phyloP scores from a whole-genome alignment of 2,797 vertebrate genomes.

The Aplochiton taeniatus region DNA sequence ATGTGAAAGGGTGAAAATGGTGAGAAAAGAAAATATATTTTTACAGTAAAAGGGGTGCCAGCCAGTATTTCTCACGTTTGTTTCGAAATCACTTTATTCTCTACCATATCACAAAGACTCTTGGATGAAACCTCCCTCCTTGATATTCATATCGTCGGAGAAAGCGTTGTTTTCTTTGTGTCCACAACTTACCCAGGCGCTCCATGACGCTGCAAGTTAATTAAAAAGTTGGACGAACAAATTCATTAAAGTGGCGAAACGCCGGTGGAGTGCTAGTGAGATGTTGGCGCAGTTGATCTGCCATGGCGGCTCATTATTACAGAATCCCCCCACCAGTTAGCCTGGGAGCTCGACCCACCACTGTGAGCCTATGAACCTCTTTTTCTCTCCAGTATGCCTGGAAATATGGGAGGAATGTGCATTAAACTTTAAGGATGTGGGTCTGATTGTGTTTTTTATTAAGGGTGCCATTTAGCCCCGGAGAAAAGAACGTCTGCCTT shows the following conservation, averaged over 20 bases:
- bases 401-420: slow-evolving; percentile 76
- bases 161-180: slow-evolving; percentile 59
- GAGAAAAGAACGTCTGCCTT: slow-evolving; percentile 75
- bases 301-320: slow-evolving; percentile 61
- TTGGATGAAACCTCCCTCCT: slow-evolving; percentile 55
- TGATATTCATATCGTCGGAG: slow-evolving; percentile 69
- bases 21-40: no score
- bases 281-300: slow-evolving; percentile 67
- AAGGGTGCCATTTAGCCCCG: slow-evolving; percentile 74
- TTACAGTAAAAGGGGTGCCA: not conserved
- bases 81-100: not conserved
- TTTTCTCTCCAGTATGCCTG: slow-evolving; percentile 43
- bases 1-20: no score
- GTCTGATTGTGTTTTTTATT: slow-evolving; percentile 80
- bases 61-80: not conserved
- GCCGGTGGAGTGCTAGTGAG: slow-evolving; percentile 52
- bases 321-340: slow-evolving; percentile 22
- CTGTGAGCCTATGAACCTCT: slow-evolving; percentile 55
- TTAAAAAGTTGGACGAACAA: slow-evolving; percentile 68
- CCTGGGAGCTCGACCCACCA: slow-evolving; percentile 53
- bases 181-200: slow-evolving; percentile 66
- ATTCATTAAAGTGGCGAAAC: slow-evolving; percentile 63
- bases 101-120: slow-evolving; percentile 43
- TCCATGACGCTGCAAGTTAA: slow-evolving; percentile 66
- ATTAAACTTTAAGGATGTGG: slow-evolving; percentile 80